A percentile compares a stretch with the other conserved stretches of the same genome.
Evolutionary conservation across 2,888 invertebrate species (phyloP).

Genomic region (Tachina grossa): DNA sequence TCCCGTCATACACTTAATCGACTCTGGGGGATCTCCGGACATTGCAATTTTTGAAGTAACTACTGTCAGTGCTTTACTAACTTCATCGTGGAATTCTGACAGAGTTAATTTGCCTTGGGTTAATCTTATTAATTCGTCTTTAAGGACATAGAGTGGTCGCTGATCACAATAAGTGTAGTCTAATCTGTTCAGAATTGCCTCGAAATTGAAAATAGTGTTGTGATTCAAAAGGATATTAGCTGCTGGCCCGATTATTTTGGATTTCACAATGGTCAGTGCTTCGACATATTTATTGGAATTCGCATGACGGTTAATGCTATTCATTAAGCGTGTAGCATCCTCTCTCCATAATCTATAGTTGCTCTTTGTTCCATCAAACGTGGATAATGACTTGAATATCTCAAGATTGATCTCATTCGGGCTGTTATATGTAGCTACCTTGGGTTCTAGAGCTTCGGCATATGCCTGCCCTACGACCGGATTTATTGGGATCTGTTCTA

Average conservation of each 20-base stretch:
- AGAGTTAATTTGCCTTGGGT: background rate
- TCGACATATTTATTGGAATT: background rate
- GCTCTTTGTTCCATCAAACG: background rate
- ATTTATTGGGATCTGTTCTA: background rate
- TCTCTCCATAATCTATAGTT: background rate
- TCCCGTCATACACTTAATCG: background rate
- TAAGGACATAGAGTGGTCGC: background rate
- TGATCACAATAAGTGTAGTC: slow-evolving; percentile 1
- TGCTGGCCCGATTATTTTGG: slow-evolving; percentile 5
- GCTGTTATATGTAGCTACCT: too few species aligned
- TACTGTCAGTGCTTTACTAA: background rate
- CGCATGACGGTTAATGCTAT: background rate
- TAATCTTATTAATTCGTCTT: background rate
- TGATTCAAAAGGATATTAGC: background rate
- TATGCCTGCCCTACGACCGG: background rate
- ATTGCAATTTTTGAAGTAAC: background rate
- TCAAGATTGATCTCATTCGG: too few species aligned
- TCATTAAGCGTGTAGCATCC: background rate
- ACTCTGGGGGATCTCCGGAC: background rate
- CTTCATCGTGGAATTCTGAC: too few species aligned
- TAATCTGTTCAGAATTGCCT: slow-evolving; percentile 1
- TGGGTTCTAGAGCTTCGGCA: too few species aligned
- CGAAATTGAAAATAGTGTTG: background rate
- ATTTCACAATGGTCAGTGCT: background rate
- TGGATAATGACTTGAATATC: too few species aligned